Evolutionary conservation across 2,888 invertebrate genomes (phyloP).

Genomic region (Melangyna quadrimaculata): DNA sequence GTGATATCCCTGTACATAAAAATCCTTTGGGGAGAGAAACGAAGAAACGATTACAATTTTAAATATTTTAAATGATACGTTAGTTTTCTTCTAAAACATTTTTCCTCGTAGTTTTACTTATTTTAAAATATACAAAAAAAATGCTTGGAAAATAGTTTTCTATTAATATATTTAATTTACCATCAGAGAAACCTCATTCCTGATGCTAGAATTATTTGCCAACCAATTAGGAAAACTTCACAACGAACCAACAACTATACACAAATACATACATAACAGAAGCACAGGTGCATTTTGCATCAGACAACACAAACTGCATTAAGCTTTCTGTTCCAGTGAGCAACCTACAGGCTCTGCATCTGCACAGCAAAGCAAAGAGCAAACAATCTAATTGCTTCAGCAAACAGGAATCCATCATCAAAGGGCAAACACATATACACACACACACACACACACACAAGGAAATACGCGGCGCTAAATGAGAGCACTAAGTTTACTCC

Average conservation of each 20-base stretch:
- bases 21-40: too few species aligned
- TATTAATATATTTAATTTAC: conserved; percentile 1
- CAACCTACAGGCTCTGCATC: conserved; percentile 25
- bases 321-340: conserved; percentile 31
- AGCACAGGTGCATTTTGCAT: conserved; percentile 20
- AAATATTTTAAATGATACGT: too few species aligned
- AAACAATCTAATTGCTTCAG: conserved; percentile 67
- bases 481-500: conserved; percentile 36
- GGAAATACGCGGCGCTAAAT: conserved; percentile 16
- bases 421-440: conserved; percentile 41
- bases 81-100: too few species aligned
- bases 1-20: too few species aligned
- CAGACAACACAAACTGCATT: conserved; percentile 54
- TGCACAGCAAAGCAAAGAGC: conserved; percentile 33
- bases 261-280: neutral
- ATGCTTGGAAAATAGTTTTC: neutral
- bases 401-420: conserved; percentile 65
- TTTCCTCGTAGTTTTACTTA: neutral
- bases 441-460: neutral
- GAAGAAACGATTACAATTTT: too few species aligned
- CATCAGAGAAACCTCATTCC: neutral
- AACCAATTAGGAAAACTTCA: conserved; percentile 32
- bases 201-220: neutral
- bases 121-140: neutral
- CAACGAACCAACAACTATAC: neutral